Evolutionary conservation across 2,797 vertebrate genomes (phyloP).

Genomic region (Benthosema pterotum): DNA sequence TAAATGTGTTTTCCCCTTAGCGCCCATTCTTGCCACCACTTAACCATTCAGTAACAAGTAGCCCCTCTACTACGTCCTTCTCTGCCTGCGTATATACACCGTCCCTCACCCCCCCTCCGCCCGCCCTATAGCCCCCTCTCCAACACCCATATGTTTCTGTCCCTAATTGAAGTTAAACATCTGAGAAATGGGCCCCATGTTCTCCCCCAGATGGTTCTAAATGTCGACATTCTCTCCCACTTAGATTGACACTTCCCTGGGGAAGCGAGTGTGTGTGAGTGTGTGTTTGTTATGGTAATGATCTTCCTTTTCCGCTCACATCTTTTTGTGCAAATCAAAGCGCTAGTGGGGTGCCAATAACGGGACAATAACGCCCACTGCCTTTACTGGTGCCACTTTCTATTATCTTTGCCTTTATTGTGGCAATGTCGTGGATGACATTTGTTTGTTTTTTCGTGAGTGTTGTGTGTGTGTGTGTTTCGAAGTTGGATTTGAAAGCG

Average conservation of each 20-base stretch:
- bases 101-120: background rate
- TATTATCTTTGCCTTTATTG: too few species aligned
- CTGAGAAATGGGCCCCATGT: conserved; percentile 67
- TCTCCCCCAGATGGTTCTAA: conserved; percentile 73
- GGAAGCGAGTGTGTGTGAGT: conserved; percentile 59
- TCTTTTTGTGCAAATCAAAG: conserved; percentile 72
- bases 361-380: conserved; percentile 55
- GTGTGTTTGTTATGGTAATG: conserved; percentile 78
- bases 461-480: background rate
- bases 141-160: conserved; percentile 8
- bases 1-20: conserved; percentile 55
- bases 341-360: conserved; percentile 32
- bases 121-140: too few species aligned
- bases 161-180: conserved; percentile 76
- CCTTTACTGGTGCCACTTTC: too few species aligned
- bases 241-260: conserved; percentile 76
- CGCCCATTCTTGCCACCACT: conserved; percentile 49
- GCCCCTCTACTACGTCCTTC: background rate
- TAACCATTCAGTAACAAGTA: conserved; percentile 59
- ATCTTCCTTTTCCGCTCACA: conserved; percentile 62
- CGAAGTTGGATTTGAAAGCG: conserved; percentile 15
- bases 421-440: conserved; percentile 54
- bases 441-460: conserved; percentile 30
- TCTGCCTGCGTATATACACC: background rate
- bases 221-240: conserved; percentile 77